Base-by-base conservation (phyloP, 2,797 vertebrate species). In the Paramormyrops hopkinsi region DNA sequence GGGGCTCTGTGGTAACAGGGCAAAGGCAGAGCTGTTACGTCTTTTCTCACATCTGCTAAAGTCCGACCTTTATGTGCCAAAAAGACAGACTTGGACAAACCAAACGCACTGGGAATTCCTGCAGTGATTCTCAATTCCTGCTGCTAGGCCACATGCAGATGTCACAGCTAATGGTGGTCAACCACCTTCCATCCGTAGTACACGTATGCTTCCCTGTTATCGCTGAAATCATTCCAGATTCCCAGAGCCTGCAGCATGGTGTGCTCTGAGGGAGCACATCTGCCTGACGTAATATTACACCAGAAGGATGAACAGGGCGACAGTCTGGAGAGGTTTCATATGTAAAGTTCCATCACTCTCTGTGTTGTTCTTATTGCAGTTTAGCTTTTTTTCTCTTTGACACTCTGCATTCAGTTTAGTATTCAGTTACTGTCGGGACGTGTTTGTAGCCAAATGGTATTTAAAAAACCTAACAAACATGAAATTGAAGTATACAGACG, bases 311-410 rank as follows among this genome's bases (percentile, higher is more conserved):
- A 95, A 95, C 93, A 93, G 94, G 94, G 95, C 92, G 95, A 96
- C 96, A 96, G 95, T 9, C 96, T 96, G 95, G 19, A 89, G 89
- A 94, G 17, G 51, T 46, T 62, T 96, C 96, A 96, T 95, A 96
- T 96, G 95, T 96, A 5, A 51, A 96, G 96, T 95, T 93, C 94
- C 92, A 93, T 91, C 62, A n/a, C n/a, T 89, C 19, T 89, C 29
- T 69, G 4, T 2, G 11, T 25, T 29, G 25, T 86, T 51, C 44
- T 12, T 69, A 29, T 22, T 89, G 79, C 5, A 17, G n/a, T 86
- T 65, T 14, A 7, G 33, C 29, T 17, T 48, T 86, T 8, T 51
- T 37, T 44, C 25, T 53, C 41, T 51, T 65, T 53, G 44, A 25
- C 22, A 50, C 91, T 89, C 88, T 92, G 84, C 73, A 88, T 91